Conservation (phyloP, 2,797 vertebrate genomes). For the Takifugu ocellatus region DNA sequence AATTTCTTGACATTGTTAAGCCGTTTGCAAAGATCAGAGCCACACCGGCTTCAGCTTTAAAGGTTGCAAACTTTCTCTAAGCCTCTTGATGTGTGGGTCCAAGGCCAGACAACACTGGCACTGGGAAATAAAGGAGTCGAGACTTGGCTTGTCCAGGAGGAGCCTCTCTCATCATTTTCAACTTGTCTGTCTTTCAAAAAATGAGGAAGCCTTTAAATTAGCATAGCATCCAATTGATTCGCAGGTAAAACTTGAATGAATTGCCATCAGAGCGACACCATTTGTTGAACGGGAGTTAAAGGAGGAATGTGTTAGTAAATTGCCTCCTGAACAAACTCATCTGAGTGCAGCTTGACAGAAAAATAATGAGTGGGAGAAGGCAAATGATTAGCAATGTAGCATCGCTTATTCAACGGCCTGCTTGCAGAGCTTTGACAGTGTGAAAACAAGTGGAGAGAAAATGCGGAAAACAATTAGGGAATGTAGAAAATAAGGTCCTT, state of each 20-base stretch:
- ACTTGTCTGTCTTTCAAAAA: constrained; percentile 17
- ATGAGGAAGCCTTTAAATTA: constrained; percentile 35
- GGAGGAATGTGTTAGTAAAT: constrained; percentile 47
- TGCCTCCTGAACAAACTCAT: constrained; percentile 43
- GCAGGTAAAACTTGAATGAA: constrained; percentile 40
- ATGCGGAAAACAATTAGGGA: neutral
- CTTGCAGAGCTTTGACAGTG: constrained; percentile 19
- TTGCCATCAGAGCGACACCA: constrained; percentile 36
- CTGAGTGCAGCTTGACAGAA: constrained; percentile 48
- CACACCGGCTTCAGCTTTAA: constrained; percentile 33
- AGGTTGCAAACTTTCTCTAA: constrained; percentile 53
- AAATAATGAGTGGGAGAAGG: constrained; percentile 52
- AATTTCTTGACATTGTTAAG: constrained; percentile 35
- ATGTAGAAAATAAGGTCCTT: neutral
- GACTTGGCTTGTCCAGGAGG: constrained; percentile 29
- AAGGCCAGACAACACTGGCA: constrained; percentile 27
- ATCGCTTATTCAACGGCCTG: constrained; percentile 44
- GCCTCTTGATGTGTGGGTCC: constrained; percentile 56
- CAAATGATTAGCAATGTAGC: constrained; percentile 46
- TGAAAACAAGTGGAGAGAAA: constrained; percentile 25
- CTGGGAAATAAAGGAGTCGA: constrained; percentile 38
- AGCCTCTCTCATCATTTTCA: constrained; percentile 7
- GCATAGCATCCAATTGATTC: constrained; percentile 29
- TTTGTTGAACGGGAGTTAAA: constrained; percentile 28
- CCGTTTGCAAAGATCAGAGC: constrained; percentile 49